These are phyloP conservation scores for Bubalus kerabau DNA, from an alignment of 2,113 vertebrate species.

Conservation along the genomic window DNA sequence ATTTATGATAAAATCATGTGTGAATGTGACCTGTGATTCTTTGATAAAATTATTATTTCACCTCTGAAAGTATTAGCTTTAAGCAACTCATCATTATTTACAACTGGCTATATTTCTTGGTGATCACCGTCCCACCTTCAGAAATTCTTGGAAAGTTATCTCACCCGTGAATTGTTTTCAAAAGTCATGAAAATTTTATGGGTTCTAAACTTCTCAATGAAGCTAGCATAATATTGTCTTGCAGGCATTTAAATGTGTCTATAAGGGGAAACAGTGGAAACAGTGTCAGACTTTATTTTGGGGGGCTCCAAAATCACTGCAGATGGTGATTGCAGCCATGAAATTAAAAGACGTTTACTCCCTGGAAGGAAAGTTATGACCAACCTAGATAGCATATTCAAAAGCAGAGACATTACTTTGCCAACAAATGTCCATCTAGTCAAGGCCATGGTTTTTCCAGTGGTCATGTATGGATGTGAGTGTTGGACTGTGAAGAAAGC, in stretches of 20 bases:
- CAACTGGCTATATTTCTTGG: neutral
- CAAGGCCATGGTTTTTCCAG: no score
- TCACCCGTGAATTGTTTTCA: neutral
- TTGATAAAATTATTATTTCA: neutral
- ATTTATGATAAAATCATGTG: neutral
- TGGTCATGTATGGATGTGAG: no score
- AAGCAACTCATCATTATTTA: neutral
- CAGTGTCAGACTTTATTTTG: no score
- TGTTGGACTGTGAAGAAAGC: no score
- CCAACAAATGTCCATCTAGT: no score
- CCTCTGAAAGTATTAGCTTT: neutral
- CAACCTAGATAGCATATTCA: no score
- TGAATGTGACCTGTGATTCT: neutral
- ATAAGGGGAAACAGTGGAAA: no score
- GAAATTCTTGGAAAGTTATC: neutral
- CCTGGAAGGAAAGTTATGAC: no score
- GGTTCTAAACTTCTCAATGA: neutral
- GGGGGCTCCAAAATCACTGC: no score
- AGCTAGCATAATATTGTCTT: neutral
- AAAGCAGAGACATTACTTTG: no score
- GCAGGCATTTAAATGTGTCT: neutral
- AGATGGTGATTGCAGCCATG: no score
- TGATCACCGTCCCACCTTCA: neutral
- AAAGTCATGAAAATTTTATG: neutral
- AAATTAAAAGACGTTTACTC: no score